These are phyloP conservation scores for Furcifer pardalis DNA, from an alignment of 2,797 vertebrate genomes.

Conservation along the genomic window DNA sequence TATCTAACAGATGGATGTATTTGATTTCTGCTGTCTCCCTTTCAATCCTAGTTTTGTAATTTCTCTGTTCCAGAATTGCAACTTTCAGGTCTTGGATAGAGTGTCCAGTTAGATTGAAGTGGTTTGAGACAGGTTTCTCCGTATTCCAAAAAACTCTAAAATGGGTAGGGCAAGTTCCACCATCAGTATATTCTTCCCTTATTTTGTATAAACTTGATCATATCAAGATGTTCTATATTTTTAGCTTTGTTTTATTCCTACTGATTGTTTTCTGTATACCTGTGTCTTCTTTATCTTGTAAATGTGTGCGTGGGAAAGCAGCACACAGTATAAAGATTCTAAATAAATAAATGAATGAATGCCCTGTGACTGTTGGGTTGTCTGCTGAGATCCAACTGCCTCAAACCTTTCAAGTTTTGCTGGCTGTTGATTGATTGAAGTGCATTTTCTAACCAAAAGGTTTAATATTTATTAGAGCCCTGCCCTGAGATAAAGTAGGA, in stretches of 20 bases:
- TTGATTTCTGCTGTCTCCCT: too few species aligned
- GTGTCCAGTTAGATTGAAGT: too few species aligned
- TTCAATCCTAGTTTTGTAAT: too few species aligned
- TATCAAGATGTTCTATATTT: background rate
- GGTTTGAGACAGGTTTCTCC: too few species aligned
- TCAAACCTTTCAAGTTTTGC: conserved; percentile 51
- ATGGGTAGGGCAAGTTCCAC: background rate
- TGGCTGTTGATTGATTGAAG: conserved; percentile 65
- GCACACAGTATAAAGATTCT: background rate
- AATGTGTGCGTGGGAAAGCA: background rate
- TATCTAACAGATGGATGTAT: too few species aligned
- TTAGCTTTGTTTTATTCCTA: background rate
- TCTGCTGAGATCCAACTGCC: conserved; percentile 54
- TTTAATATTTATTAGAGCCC: conserved; percentile 61
- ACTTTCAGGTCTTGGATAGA: too few species aligned
- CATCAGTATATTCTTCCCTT: background rate
- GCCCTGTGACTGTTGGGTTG: conserved; percentile 22
- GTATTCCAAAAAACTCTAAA: too few species aligned
- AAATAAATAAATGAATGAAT: background rate
- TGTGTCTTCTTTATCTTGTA: background rate
- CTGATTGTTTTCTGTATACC: background rate
- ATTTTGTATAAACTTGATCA: too few species aligned
- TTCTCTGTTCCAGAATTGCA: too few species aligned
- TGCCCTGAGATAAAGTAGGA: conserved; percentile 54
- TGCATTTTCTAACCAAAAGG: conserved; percentile 52